Evolutionary conservation across 1,140 invertebrate genomes (phyloP).

Genomic region (Onthophagus taurus): DNA sequence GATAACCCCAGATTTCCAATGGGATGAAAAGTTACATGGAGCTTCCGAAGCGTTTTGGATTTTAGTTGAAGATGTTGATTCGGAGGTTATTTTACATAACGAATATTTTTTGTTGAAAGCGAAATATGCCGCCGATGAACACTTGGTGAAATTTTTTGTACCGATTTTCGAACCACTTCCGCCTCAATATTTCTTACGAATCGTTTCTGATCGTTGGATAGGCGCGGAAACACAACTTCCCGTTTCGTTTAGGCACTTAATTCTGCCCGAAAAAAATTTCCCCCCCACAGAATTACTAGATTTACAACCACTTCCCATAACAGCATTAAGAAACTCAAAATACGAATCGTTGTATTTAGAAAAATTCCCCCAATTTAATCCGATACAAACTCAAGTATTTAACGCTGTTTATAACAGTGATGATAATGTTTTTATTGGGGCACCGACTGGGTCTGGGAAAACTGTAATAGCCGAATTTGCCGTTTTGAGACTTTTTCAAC

Average conservation of each 20-base stretch:
- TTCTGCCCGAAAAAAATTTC: constrained; percentile 95
- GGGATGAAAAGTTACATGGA: constrained; percentile 97
- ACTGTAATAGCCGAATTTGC: constrained; percentile 97
- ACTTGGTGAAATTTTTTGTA: constrained; percentile 96
- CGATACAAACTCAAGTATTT: constrained; percentile 99
- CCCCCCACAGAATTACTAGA: constrained; percentile 97
- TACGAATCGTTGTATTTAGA: constrained; percentile 82
- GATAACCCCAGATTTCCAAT: constrained; percentile 98
- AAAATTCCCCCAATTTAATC: constrained; percentile 92
- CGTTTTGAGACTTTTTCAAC: constrained; percentile 77
- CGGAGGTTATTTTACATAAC: constrained; percentile 91
- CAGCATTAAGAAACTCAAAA: constrained; percentile 70
- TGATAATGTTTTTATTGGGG: constrained; percentile 97
- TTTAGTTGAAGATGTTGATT: constrained; percentile 96
- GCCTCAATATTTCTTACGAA: constrained; percentile 93
- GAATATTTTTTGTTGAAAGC: constrained; percentile 96
- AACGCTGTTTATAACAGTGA: constrained; percentile 98
- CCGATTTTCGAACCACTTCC: constrained; percentile 97
- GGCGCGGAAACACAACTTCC: constrained; percentile 93
- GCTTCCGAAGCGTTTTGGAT: constrained; percentile 98
- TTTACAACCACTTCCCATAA: constrained; percentile 88
- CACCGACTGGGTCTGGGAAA: constrained; percentile 95
- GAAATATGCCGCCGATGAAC: constrained; percentile 91
- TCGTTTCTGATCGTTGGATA: constrained; percentile 75
- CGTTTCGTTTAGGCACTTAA: constrained; percentile 94